Conservation (phyloP, 2,113 vertebrate genomes). For the chimpanzee (Pan troglodytes) region NHGRI_mPanTro3-v2.1_pri NC_072402.2:25017001-25017500, state of each 20-base stretch:
- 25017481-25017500: conserved; percentile 17
- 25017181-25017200: not conserved
- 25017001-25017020: not conserved
- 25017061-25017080: conserved; percentile 32
- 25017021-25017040: not conserved
- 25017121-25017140: conserved; percentile 3
- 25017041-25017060: not conserved
- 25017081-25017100: not conserved
- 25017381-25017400: not conserved
- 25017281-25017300: not conserved
- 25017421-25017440: conserved; percentile 23
- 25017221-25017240: not conserved
- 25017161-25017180: not conserved
- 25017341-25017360: not conserved
- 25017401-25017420: conserved; percentile 37
- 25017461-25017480: not conserved
- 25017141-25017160: not conserved
- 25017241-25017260: not conserved
- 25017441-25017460: not conserved
- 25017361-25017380: not conserved
- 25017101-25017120: conserved; percentile 8
- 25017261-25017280: not conserved
- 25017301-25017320: not conserved
- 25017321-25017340: not conserved
- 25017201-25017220: not conserved